A percentile compares a stretch with the other conserved stretches of the same genome.
These are phyloP conservation scores for Alfaro cultratus DNA, from an alignment of 2,797 vertebrate genomes.

Conservation along the genomic window DNA sequence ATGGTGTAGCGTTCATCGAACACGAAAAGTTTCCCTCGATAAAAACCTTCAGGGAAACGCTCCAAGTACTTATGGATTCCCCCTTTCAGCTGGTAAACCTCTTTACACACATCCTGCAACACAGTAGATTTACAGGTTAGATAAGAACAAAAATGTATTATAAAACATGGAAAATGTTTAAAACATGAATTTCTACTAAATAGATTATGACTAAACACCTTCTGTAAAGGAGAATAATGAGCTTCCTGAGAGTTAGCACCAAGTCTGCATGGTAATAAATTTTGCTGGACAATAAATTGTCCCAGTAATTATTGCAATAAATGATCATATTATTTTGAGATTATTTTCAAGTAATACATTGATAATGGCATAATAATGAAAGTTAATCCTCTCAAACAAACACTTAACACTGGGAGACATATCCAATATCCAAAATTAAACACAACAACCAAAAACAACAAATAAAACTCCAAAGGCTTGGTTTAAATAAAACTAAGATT, in stretches of 20 bases:
- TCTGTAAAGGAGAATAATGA: neutral
- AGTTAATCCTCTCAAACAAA: no score
- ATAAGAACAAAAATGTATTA: neutral
- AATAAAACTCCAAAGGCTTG: neutral
- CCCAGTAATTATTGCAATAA: no score
- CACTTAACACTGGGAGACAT: no score
- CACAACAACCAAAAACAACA: no score
- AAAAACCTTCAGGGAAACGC: slow-evolving; percentile 93
- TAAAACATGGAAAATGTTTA: neutral
- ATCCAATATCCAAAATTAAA: no score
- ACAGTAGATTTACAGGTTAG: neutral
- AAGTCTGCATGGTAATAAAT: no score
- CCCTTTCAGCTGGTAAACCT: slow-evolving; percentile 95
- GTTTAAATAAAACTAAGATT: neutral
- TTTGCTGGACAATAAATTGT: no score
- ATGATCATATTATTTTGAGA: no score
- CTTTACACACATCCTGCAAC: slow-evolving; percentile 89
- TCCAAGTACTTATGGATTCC: slow-evolving; percentile 98
- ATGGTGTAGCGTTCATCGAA: slow-evolving; percentile 95
- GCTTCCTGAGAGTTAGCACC: neutral
- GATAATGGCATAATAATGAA: no score
- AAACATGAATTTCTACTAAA: neutral
- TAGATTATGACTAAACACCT: neutral
- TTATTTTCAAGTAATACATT: no score
- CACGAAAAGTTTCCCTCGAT: slow-evolving; percentile 95